These are phyloP conservation scores for Cygnus atratus DNA, from an alignment of 2,113 vertebrate species.

Conservation along the genomic window DNA sequence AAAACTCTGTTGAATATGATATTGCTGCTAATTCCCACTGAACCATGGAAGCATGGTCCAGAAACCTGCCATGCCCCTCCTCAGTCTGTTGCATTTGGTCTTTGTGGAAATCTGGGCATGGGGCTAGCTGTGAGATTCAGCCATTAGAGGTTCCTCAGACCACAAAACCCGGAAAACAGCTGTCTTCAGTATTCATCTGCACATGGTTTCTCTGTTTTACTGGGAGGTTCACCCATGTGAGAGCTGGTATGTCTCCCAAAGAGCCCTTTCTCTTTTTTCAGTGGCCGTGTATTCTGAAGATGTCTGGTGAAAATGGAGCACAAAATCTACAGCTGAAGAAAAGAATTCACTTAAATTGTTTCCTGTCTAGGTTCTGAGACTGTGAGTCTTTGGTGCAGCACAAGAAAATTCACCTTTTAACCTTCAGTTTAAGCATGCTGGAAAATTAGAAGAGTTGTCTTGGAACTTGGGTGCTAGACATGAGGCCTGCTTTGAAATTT, in stretches of 20 bases:
- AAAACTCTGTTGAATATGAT: not conserved
- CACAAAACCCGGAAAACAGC: not conserved
- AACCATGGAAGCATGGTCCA: not conserved
- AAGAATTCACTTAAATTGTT: not conserved
- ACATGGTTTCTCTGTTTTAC: not conserved
- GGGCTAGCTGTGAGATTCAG: not conserved
- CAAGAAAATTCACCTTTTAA: not conserved
- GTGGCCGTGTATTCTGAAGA: not conserved
- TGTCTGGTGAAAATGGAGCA: not conserved
- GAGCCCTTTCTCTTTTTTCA: not conserved
- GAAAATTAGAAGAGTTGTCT: not conserved
- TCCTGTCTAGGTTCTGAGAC: not conserved
- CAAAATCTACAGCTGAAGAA: not conserved
- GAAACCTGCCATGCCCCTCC: not conserved
- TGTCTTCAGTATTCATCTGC: not conserved
- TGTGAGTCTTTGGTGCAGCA: not conserved
- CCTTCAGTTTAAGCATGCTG: not conserved
- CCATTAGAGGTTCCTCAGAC: not conserved
- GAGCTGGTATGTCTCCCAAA: not conserved
- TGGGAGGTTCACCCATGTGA: not conserved
- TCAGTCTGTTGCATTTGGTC: not conserved
- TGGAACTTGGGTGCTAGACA: not conserved
- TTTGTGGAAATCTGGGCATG: not conserved
- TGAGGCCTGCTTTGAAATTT: not conserved
- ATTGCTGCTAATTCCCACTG: not conserved